Conservation (phyloP, 2,888 invertebrate species). For the Cremastinae sp. region DNA sequence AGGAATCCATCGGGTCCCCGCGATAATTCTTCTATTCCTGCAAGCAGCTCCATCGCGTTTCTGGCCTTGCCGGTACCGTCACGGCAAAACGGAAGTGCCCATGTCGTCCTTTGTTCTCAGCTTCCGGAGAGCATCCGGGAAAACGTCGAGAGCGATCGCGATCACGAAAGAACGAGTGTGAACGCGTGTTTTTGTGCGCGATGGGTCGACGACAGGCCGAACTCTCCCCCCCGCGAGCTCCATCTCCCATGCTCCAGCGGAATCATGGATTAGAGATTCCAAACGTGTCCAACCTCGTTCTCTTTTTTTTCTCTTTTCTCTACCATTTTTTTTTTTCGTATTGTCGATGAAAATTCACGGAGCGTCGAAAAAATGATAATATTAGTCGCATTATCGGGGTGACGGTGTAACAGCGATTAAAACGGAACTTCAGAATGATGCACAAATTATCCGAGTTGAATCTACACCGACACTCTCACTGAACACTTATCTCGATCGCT, state of each 20-base stretch:
- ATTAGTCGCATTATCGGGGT: neutral
- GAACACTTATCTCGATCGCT: neutral
- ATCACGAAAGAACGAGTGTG: conserved; percentile 41
- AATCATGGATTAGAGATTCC: conserved; percentile 78
- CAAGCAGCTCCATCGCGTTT: conserved; percentile 60
- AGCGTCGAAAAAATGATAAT: conserved; percentile 1
- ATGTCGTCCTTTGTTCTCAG: conserved; percentile 73
- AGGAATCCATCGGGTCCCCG: neutral
- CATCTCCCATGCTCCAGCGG: conserved; percentile 69
- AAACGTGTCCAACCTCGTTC: conserved; percentile 59
- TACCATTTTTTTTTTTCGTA: conserved; percentile 28
- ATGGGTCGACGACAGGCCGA: conserved; percentile 59
- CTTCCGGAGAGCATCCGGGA: conserved; percentile 78
- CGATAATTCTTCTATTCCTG: conserved; percentile 8
- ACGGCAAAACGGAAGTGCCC: conserved; percentile 71
- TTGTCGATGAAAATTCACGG: conserved; percentile 18
- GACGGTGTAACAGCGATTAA: neutral
- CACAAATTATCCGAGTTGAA: neutral
- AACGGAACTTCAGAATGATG: conserved; percentile 1
- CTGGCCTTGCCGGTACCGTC: conserved; percentile 73
- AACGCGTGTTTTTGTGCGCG: conserved; percentile 7
- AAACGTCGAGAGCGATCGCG: conserved; percentile 66
- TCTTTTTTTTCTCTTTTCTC: conserved; percentile 28
- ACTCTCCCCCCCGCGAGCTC: conserved; percentile 29
- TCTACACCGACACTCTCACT: neutral